Evolutionary conservation across 2,113 vertebrate species (phyloP), one percentile per base, ranked within the genome.

Genomic region (Mobula birostris): DNA sequence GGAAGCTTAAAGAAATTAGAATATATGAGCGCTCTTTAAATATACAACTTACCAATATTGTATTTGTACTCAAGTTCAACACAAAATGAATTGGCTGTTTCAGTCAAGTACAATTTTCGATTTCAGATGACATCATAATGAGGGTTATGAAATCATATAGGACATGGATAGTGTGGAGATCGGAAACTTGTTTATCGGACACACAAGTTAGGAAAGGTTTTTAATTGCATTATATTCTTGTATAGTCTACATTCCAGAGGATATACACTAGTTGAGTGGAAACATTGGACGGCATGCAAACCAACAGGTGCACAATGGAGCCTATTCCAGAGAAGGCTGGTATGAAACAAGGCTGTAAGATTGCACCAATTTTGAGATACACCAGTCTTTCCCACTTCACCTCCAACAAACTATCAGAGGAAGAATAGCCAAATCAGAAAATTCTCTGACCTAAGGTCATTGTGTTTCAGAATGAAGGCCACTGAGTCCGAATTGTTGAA

Each of bases 61-160:
- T 87, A 63, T 87, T 61, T 32, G 29, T 66, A 66, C 4, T 19
- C 66, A 61, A 32, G 12, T 66, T 66, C 29, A 66, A 7, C 63
- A 68, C 21, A 66, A 90, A 90, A 66, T 90, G 6, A 29, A 66
- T 90, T 90, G 58, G 85, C 61, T 66, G 29, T 61, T 32, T 17
- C 29, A 32, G 85, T 68, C 15, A 68, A 66, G n/a, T 6, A 66
- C 61, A 90, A 19, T n/a, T 88, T 90, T 90, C 32, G 85, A 32
- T 32, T 19, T 2, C n/a, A 6, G 63, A 15, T 90, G 85, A 90
- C 85, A 90, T 90, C 85, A 88, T 88, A 88, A 88, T 88, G 58
- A 88, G 11, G 11, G 83, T 63, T 88, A 88, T 88, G 83, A 88
- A 88, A 88, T 88, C 83, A 88, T n/a, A 88, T 29, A 63, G 58